Evolutionary conservation across 2,888 invertebrate species (phyloP).

Genomic region (Elysia crispata): DNA sequence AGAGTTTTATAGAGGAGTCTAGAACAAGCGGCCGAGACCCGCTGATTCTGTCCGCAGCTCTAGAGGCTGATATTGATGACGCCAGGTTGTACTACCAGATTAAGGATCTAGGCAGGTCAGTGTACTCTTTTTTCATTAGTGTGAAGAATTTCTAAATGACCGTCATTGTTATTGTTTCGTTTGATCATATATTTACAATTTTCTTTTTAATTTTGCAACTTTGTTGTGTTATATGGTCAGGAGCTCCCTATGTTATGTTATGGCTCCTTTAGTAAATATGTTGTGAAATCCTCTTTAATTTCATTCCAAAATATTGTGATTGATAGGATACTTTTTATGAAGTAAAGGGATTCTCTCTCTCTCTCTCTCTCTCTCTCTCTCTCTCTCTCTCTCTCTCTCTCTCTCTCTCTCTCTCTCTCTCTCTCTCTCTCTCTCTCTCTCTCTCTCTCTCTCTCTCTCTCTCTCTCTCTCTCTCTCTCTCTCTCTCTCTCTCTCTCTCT

Average conservation of each 20-base stretch:
- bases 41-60: conserved; percentile 55
- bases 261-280: no score
- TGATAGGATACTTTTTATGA: no score
- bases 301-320: no score
- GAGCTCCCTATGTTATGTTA: no score
- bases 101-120: conserved; percentile 37
- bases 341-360: no score
- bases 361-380: no score
- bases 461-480: not conserved
- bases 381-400: not conserved
- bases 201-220: no score
- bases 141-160: not conserved
- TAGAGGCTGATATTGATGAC: conserved; percentile 53
- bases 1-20: conserved; percentile 52
- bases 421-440: not conserved
- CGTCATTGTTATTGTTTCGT: no score
- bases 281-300: no score
- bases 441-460: not conserved
- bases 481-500: conserved; percentile 18
- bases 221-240: no score
- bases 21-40: conserved; percentile 28
- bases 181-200: no score
- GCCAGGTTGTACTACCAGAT: conserved; percentile 40
- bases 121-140: not conserved
- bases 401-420: conserved; percentile 9